Conservation (phyloP, 2,797 vertebrate species). For the Helostoma temminkii region DNA sequence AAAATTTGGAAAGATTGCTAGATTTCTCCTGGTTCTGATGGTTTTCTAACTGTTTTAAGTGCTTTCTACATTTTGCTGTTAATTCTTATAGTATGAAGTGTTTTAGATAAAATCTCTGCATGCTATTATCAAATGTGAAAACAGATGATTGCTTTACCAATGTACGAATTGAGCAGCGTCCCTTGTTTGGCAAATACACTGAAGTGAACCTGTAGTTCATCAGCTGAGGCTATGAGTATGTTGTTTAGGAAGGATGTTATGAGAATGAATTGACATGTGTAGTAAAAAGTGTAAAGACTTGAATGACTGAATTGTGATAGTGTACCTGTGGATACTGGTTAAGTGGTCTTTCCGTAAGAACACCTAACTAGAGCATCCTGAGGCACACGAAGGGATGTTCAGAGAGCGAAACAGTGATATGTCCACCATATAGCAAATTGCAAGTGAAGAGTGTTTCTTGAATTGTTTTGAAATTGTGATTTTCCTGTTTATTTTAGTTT, state of each 20-base stretch:
- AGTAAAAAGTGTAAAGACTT: no score
- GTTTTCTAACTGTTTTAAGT: neutral
- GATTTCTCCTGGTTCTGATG: neutral
- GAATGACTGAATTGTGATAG: neutral
- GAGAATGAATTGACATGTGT: neutral
- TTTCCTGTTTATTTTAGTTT: slow-evolving; percentile 24
- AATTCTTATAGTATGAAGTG: neutral
- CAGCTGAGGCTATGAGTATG: slow-evolving; percentile 33
- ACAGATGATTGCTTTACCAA: neutral
- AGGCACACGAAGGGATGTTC: slow-evolving; percentile 1
- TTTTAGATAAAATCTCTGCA: slow-evolving; percentile 36
- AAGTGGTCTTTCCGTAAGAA: neutral
- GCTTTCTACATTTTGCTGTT: slow-evolving; percentile 10
- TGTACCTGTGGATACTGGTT: neutral
- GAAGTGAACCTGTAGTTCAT: slow-evolving; percentile 25
- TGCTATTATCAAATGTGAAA: slow-evolving; percentile 39
- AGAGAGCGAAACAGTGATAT: slow-evolving; percentile 10
- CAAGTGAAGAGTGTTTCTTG: slow-evolving; percentile 7
- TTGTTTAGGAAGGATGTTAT: slow-evolving; percentile 34
- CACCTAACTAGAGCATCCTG: neutral
- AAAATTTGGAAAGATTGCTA: slow-evolving; percentile 7
- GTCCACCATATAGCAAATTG: neutral
- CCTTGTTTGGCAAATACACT: slow-evolving; percentile 32
- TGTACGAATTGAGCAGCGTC: neutral
- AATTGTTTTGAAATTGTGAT: slow-evolving; percentile 20